These are phyloP conservation scores for Rhagoletis pomonella DNA, from an alignment of 1,140 invertebrate genomes.

Conservation along the genomic window DNA sequence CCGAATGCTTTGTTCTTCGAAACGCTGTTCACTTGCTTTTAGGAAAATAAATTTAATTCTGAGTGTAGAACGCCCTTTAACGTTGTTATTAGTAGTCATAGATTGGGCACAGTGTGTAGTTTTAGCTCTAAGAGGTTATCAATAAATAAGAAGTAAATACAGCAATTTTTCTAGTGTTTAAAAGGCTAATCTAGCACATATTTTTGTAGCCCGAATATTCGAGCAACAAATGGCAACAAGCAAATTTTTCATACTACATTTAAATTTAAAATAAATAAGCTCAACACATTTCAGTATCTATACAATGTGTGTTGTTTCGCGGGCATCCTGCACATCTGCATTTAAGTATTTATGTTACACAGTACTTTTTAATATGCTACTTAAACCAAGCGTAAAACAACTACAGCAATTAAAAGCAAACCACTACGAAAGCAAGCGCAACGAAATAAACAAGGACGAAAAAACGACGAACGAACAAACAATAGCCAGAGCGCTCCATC, in stretches of 20 bases:
- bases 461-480: not conserved
- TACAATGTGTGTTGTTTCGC: no score
- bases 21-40: no score
- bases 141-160: no score
- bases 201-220: no score
- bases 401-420: slow-evolving; percentile 50
- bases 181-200: no score
- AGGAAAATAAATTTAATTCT: no score
- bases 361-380: slow-evolving; percentile 48
- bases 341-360: slow-evolving; percentile 44
- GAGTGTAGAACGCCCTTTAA: no score
- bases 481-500: not conserved
- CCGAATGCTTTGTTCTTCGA: no score
- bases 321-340: not conserved
- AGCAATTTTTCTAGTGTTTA: no score
- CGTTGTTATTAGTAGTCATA: no score
- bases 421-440: not conserved
- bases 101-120: no score
- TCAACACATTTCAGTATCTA: not conserved
- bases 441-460: not conserved
- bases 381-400: slow-evolving; percentile 42
- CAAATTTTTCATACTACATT: not conserved
- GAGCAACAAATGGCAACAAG: not conserved
- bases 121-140: no score
- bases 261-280: not conserved